Conservation (phyloP, 2,113 vertebrate genomes). For the Heterotilapia buettikoferi region DNA sequence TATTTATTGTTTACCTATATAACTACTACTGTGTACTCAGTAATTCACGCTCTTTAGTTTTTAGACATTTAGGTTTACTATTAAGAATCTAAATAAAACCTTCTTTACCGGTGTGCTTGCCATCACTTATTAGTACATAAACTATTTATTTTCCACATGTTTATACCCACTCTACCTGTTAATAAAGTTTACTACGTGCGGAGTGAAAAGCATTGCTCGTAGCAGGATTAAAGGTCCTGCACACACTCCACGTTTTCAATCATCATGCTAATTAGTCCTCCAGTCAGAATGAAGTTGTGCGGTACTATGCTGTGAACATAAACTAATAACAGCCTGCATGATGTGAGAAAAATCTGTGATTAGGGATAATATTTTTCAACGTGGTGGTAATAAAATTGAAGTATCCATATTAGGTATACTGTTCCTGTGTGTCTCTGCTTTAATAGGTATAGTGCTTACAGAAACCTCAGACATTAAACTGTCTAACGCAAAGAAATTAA, state of each 20-base stretch:
- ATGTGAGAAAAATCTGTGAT: background rate
- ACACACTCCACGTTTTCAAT: background rate
- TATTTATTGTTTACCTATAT: background rate
- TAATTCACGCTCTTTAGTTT: background rate
- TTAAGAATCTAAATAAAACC: background rate
- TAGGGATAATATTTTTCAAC: background rate
- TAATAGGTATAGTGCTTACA: background rate
- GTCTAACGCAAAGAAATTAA: background rate
- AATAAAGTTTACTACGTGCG: background rate
- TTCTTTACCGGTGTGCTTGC: background rate
- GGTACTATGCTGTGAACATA: background rate
- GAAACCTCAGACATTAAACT: background rate
- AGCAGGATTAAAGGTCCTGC: background rate
- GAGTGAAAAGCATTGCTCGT: background rate
- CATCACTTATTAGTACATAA: background rate
- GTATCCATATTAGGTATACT: background rate
- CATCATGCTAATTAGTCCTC: background rate
- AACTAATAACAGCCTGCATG: background rate
- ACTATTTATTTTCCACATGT: background rate
- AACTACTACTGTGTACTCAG: background rate
- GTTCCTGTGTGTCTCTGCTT: background rate
- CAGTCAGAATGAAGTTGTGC: background rate
- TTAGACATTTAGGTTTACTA: background rate
- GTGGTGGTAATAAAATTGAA: background rate
- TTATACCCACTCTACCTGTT: background rate